phyloP scores from a whole-genome alignment of 2,113 vertebrate species.

The Anolis carolinensis region DNA sequence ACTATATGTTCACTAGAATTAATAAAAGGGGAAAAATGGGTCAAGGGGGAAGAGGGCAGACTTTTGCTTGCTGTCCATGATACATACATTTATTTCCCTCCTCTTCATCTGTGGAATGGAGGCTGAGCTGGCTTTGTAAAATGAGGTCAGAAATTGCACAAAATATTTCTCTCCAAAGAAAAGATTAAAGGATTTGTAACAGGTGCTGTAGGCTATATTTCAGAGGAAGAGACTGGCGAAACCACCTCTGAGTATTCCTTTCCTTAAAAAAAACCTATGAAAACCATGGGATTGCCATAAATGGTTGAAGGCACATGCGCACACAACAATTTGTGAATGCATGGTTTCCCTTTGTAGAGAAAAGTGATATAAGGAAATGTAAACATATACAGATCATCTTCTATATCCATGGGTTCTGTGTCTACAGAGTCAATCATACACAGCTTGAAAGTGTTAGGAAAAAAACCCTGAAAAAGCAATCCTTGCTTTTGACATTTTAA shows the following conservation, averaged over 20 bases:
- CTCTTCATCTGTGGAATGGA: constrained; percentile 43
- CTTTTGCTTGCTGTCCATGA: constrained; percentile 5
- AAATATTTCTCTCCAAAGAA: constrained; percentile 30
- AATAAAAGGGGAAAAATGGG: not conserved
- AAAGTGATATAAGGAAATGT: not conserved
- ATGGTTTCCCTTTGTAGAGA: not conserved
- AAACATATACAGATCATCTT: not conserved
- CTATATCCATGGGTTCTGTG: too few species aligned
- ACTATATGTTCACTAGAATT: constrained; percentile 12
- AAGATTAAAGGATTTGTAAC: constrained; percentile 27
- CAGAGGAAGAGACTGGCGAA: too few species aligned
- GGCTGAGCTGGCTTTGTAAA: constrained; percentile 19
- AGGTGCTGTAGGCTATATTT: too few species aligned
- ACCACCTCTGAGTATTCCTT: too few species aligned
- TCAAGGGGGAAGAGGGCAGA: not conserved
- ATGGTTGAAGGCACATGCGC: too few species aligned
- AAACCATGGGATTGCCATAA: too few species aligned
- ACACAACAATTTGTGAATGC: constrained; percentile 8
- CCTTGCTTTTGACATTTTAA: too few species aligned
- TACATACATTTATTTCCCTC: not conserved
- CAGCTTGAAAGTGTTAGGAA: too few species aligned
- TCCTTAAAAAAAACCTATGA: too few species aligned
- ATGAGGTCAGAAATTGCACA: constrained; percentile 7
- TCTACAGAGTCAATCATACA: too few species aligned
- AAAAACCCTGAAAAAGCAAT: too few species aligned